Base-by-base conservation (phyloP, 2,888 invertebrate species). In the Koerneria pararmatus region DNA sequence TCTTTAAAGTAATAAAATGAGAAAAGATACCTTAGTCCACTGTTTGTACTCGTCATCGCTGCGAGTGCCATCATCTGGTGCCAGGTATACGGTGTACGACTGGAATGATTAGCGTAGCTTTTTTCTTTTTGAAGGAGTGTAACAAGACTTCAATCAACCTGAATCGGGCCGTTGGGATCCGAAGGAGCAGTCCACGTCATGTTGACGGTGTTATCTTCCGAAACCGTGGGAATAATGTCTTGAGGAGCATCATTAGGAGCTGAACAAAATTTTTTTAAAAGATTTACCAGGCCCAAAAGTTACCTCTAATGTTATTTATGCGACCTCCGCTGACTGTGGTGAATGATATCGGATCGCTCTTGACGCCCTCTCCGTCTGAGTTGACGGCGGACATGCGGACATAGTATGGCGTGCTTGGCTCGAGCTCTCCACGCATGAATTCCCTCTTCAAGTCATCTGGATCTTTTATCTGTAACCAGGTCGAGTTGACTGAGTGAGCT, bases 361-460 rank as follows among this genome's bases (percentile, higher is more conserved):
- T 72, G 37, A 78, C 71, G 48, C 82, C 82, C 56, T 80, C 78
- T 15, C 82, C 82, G 61, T 74, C 70, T 6, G 65, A 68, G 67
- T 82, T 82, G 15, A 74, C 73, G 6, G 82, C 80, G n/a, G 76
- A 71, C 22, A 82, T 74, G 32, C 74, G 75, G 11, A 81, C 76
- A 60, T 77, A 81, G 68, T 82, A 82, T n/a, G 79, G 79, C 8
- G 80, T 80, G 19, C 80, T 80, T 0, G 82, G 80, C 69, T 82
- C 79, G 48, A 82, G 72, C 46, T 80, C 75, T 31, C 82, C 82
- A 27, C 82, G 69, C 41, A 73, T 68, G 54, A 82, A 74, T 29
- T 78, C 74, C 31, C 78, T 66, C 61, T 74, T 73, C 29, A 77
- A 76, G 15, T 70, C 58, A 29, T 64, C 61, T 2, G 64, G 60